Evolutionary conservation across 2,888 invertebrate genomes (phyloP).

Genomic region (Vannuccia rotundouncinata): DNA sequence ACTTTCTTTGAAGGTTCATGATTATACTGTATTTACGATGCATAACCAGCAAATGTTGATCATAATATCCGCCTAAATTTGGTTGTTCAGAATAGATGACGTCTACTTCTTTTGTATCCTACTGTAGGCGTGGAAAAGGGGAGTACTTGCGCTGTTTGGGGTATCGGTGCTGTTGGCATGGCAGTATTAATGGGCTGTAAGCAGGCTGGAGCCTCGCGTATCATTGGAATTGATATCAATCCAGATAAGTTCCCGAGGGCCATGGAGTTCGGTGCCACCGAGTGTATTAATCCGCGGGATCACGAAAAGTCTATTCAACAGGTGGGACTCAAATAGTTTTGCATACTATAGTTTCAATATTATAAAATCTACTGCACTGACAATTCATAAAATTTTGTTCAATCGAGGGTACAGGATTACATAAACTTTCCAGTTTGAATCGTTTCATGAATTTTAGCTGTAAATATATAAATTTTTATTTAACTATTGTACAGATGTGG

Average conservation of each 20-base stretch:
- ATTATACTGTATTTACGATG: too few species aligned
- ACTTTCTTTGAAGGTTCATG: too few species aligned
- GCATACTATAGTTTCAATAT: not conserved
- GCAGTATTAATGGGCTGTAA: slow-evolving; percentile 57
- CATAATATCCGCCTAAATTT: too few species aligned
- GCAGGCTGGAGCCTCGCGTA: slow-evolving; percentile 51
- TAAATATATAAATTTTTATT: too few species aligned
- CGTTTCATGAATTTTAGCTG: too few species aligned
- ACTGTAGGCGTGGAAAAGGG: slow-evolving; percentile 63
- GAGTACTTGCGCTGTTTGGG: slow-evolving; percentile 56
- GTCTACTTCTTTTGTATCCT: slow-evolving; percentile 17
- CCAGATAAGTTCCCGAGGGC: slow-evolving; percentile 58
- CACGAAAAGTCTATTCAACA: slow-evolving; percentile 65
- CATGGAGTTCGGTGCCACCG: slow-evolving; percentile 82
- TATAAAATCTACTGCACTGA: not conserved
- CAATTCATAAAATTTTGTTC: too few species aligned
- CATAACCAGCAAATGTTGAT: too few species aligned
- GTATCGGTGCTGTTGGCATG: slow-evolving; percentile 56
- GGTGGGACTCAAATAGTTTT: not conserved
- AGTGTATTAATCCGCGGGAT: slow-evolving; percentile 82
- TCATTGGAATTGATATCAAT: slow-evolving; percentile 56
- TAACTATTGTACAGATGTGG: too few species aligned
- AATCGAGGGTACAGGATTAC: too few species aligned
- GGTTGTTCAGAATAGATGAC: too few species aligned
- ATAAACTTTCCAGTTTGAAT: too few species aligned